Percentiles rank a stretch among this genome's conserved stretches.
These are phyloP conservation scores for Vidua macroura DNA, from an alignment of 2,113 vertebrate genomes.

Conservation along the genomic window DNA sequence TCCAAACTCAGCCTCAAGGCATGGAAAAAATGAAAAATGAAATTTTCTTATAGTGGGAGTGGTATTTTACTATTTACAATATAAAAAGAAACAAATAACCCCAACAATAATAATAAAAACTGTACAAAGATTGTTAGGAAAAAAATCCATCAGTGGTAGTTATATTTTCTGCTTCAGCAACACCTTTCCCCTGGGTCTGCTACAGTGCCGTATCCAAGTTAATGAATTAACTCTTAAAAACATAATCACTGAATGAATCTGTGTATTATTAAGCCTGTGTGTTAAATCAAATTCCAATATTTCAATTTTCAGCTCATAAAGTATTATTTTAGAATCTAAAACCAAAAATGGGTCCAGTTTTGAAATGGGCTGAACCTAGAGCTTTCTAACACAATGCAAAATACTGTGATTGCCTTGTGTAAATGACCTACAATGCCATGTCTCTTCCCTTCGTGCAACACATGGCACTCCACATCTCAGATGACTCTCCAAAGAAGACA, in stretches of 20 bases:
- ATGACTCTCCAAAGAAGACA: not conserved
- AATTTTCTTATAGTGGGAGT: not conserved
- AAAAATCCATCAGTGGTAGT: not conserved
- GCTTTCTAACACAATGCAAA: not conserved
- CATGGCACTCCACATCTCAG: not conserved
- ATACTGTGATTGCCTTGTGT: not conserved
- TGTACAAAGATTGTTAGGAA: not conserved
- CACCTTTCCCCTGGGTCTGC: not conserved
- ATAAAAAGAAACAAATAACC: not conserved
- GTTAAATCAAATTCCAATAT: not conserved
- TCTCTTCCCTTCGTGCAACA: not conserved
- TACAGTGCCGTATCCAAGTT: not conserved
- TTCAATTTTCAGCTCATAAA: not conserved
- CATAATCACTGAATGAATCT: not conserved
- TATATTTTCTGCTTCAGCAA: not conserved
- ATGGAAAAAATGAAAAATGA: not conserved
- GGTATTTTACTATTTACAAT: not conserved
- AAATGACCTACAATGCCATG: accelerated
- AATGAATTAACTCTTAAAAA: not conserved
- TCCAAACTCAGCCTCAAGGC: not conserved
- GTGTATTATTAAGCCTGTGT: not conserved
- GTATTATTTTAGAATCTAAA: not conserved
- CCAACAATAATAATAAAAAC: not conserved
- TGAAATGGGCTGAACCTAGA: not conserved
- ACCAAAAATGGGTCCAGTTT: not conserved